Conservation (phyloP, 1,140 invertebrate genomes). For the Panonychus citri region DNA sequence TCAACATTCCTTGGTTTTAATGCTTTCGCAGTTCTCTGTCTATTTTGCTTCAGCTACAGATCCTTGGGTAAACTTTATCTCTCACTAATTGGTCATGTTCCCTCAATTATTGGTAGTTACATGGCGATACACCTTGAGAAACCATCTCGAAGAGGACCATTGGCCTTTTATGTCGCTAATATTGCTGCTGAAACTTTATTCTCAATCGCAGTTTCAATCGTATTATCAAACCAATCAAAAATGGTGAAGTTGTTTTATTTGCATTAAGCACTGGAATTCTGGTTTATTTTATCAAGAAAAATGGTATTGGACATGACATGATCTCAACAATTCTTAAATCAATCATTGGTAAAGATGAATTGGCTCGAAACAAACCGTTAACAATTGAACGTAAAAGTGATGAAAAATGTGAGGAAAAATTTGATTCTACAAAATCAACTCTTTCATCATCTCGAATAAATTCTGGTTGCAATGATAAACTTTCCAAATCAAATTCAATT, state of each 20-base stretch:
- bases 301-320: slow-evolving; percentile 6
- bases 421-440: no score
- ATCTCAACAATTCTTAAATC: slow-evolving; percentile 2
- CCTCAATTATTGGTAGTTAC: background rate
- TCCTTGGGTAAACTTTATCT: background rate
- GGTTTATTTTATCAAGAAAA: slow-evolving; percentile 2
- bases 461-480: no score
- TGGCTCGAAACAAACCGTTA: no score
- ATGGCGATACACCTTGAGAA: slow-evolving; percentile 33
- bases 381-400: no score
- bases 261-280: background rate
- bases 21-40: background rate
- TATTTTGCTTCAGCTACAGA: background rate
- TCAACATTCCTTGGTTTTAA: background rate
- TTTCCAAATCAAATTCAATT: no score
- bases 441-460: no score
- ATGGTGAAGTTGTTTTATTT: slow-evolving; percentile 31
- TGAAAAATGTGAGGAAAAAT: no score
- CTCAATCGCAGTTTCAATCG: slow-evolving; percentile 25
- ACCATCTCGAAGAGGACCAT: slow-evolving; percentile 38
- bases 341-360: slow-evolving; percentile 5
- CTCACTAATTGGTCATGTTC: background rate
- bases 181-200: slow-evolving; percentile 26
- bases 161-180: slow-evolving; percentile 54
- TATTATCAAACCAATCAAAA: slow-evolving; percentile 29